Base-by-base conservation (phyloP, 1,140 invertebrate genomes). In the Brachionus koreanus region DNA sequence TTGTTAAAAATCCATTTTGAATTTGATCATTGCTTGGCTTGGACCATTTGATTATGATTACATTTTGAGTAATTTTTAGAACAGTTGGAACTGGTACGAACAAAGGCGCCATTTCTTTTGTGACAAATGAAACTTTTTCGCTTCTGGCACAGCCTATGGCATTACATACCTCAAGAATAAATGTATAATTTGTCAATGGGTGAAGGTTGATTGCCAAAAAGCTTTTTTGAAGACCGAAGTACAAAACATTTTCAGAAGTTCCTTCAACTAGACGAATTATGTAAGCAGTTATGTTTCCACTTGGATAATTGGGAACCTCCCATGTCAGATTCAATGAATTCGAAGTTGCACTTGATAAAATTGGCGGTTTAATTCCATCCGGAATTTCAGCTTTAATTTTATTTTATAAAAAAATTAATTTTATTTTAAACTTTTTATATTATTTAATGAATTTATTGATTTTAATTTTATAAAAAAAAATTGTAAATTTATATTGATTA, bases 111-210 rank as follows among this genome's bases (percentile, higher is more conserved):
- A 86, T 85, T 79, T 88, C 87, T 69, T 86, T 85, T 23, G 88
- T 88, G 25, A 42, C 65, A 75, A 87, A 86, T 5, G 83, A 84
- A 77, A 87, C 86, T 37, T 43, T 52, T 0, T 63, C 29, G 12
- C 85, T 86, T 7, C 79, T 81, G 9, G 85, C 85, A 83, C 88
- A 88, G 0, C 87, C 87, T 19, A 84, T 85, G 29, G 46, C 81
- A 16, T 87, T 88, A 65, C 88, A 88, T 1, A 86, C 87, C 65
- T 88, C 87, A 9, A 87, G 84, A 63, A 84, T 83, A 0, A 88
- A 85, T n/a, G 82, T 74, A 82, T 88, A 88, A 10, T 86, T 72
- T 2, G 85, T 86, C 84, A 84, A 87, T 16, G 88, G 88, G 35
- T 84, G 82, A 12, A 88, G 84, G 35, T 61, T 37, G 25, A 25